phyloP scores from a whole-genome alignment of 92 coral and sea anemone species.

The Porites cylindrica region DNA sequence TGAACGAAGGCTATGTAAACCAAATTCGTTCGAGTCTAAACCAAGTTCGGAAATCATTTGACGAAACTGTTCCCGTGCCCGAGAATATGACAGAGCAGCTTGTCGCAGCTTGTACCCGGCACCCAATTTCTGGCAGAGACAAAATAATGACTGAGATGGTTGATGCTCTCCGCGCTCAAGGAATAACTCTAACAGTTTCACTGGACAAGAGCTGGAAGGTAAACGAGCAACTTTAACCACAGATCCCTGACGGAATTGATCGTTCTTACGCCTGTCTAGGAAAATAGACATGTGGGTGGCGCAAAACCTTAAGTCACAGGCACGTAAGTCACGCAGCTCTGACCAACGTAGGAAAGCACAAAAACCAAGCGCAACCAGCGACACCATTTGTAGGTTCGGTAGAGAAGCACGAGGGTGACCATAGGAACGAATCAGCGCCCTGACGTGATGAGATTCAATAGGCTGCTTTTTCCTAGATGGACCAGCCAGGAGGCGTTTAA shows the following conservation, averaged over 20 bases:
- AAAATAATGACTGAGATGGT: constrained; percentile 7
- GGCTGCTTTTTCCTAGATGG: too few species aligned
- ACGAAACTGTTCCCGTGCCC: constrained; percentile 48
- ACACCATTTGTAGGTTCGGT: too few species aligned
- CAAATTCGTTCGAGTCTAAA: constrained; percentile 41
- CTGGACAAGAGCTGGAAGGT: constrained; percentile 32
- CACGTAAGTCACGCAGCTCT: constrained; percentile 18
- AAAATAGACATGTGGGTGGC: background rate
- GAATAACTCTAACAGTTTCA: constrained; percentile 33
- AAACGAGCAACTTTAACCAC: constrained; percentile 15
- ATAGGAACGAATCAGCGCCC: too few species aligned
- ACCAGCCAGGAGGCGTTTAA: too few species aligned
- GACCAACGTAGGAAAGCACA: too few species aligned
- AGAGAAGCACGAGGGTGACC: too few species aligned
- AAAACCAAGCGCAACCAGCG: too few species aligned
- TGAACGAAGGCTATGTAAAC: constrained; percentile 55
- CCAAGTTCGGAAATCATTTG: constrained; percentile 30
- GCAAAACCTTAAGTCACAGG: background rate
- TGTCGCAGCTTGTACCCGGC: constrained; percentile 50
- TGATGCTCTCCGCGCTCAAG: constrained; percentile 41
- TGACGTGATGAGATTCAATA: too few species aligned
- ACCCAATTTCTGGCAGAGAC: constrained; percentile 23
- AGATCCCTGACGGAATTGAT: constrained; percentile 41
- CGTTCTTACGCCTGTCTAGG: constrained; percentile 32
- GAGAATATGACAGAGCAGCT: constrained; percentile 49